phyloP scores from a whole-genome alignment of 2,888 invertebrate genomes.

The Athalia circularis region DNA sequence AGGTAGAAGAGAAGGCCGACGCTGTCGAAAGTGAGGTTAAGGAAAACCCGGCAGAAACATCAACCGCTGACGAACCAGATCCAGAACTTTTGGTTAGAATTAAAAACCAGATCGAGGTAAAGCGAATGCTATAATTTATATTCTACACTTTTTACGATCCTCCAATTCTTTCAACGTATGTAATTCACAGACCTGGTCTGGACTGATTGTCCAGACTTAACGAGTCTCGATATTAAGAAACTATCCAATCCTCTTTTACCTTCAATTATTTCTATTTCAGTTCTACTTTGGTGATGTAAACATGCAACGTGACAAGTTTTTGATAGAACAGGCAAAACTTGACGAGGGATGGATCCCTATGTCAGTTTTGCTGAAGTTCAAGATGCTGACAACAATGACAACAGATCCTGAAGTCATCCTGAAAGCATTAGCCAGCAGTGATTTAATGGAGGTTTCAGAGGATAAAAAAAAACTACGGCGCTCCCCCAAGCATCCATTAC shows the following conservation, averaged over 20 bases:
- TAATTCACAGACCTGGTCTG: not conserved
- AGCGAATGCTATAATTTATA: not conserved
- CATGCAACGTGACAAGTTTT: slow-evolving; percentile 92
- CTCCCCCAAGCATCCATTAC: slow-evolving; percentile 84
- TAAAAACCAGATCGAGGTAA: slow-evolving; percentile 66
- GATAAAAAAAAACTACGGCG: slow-evolving; percentile 85
- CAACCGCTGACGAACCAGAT: slow-evolving; percentile 51
- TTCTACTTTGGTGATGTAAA: slow-evolving; percentile 94
- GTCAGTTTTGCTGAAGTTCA: slow-evolving; percentile 90
- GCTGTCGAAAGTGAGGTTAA: slow-evolving; percentile 53
- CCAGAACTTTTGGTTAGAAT: slow-evolving; percentile 62
- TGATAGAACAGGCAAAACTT: slow-evolving; percentile 88
- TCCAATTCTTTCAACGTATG: not conserved
- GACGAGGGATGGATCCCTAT: slow-evolving; percentile 96
- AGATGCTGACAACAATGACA: slow-evolving; percentile 85
- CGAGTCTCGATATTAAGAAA: not conserved
- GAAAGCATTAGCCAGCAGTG: slow-evolving; percentile 85
- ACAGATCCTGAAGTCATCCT: slow-evolving; percentile 83
- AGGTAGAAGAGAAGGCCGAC: slow-evolving; percentile 44
- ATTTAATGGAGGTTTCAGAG: slow-evolving; percentile 79
- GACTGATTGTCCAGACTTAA: slow-evolving; percentile 1
- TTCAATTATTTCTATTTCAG: slow-evolving; percentile 68
- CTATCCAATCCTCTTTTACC: not conserved
- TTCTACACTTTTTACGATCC: not conserved
- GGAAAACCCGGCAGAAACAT: slow-evolving; percentile 24